Conservation (phyloP, 2,113 vertebrate species). For the Pteronura brasiliensis region DNA sequence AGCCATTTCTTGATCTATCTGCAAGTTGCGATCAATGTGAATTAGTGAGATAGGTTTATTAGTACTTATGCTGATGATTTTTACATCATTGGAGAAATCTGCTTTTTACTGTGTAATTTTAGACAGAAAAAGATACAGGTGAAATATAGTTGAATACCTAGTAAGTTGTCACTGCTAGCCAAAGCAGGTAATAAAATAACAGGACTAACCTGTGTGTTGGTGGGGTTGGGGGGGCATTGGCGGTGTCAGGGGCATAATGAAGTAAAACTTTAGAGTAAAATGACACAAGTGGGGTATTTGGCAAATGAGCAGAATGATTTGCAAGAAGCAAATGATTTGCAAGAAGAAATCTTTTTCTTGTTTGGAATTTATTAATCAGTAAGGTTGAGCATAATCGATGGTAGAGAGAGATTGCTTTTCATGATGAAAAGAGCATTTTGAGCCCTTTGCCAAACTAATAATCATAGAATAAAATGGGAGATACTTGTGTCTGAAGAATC, state of each 20-base stretch:
- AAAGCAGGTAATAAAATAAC: neutral
- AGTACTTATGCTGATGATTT: neutral
- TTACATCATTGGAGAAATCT: neutral
- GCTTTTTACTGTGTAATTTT: slow-evolving; percentile 27
- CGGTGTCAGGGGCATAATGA: neutral
- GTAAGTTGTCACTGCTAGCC: neutral
- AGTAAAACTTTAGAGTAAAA: slow-evolving; percentile 35
- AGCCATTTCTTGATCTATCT: neutral
- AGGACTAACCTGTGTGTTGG: neutral
- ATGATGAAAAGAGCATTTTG: slow-evolving; percentile 21
- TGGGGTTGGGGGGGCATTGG: no score
- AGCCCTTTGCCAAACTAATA: neutral
- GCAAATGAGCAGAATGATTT: slow-evolving; percentile 20
- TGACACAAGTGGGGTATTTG: neutral
- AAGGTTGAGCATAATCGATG: neutral
- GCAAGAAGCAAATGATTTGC: neutral
- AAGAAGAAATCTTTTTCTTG: slow-evolving; percentile 6
- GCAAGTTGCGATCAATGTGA: neutral
- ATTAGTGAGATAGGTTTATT: neutral
- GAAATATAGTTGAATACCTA: neutral
- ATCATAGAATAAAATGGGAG: neutral
- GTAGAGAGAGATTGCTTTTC: neutral
- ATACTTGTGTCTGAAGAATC: neutral
- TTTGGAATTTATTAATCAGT: slow-evolving; percentile 12
- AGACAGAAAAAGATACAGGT: neutral